These are phyloP conservation scores for Chelon auratus DNA, from an alignment of 2,797 vertebrate genomes.

Conservation along the genomic window DNA sequence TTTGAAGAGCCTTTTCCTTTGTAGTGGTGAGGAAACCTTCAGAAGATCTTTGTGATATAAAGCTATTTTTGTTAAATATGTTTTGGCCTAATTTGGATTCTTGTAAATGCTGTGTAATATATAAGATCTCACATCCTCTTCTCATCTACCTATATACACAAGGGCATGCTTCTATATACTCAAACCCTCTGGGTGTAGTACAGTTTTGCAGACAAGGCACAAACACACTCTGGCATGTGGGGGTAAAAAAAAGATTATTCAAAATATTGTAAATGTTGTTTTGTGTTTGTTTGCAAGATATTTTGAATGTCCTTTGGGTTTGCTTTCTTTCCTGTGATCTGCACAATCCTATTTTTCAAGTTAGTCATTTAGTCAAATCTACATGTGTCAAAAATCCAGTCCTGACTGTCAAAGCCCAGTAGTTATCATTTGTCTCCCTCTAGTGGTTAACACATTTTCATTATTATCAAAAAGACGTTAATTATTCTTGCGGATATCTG, in stretches of 20 bases:
- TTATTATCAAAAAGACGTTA: accelerated
- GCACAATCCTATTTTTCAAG: neutral
- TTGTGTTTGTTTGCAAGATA: too few relatives aligned
- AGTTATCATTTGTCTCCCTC: conserved; percentile 70
- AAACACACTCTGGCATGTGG: neutral
- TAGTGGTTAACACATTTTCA: conserved; percentile 50
- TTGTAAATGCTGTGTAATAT: too few relatives aligned
- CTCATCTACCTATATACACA: too few relatives aligned
- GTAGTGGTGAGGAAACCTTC: too few relatives aligned
- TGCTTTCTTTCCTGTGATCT: neutral
- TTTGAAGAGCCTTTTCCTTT: too few relatives aligned
- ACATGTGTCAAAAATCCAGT: neutral
- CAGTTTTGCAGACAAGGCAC: neutral
- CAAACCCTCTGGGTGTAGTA: neutral
- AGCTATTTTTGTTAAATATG: too few relatives aligned
- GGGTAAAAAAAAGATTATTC: neutral
- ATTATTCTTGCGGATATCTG: neutral
- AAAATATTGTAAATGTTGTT: neutral
- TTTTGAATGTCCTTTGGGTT: neutral
- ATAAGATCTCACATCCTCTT: too few relatives aligned
- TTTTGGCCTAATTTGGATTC: too few relatives aligned
- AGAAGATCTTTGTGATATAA: too few relatives aligned
- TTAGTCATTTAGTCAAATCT: conserved; percentile 9
- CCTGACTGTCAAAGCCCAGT: neutral
- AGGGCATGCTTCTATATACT: too few relatives aligned